phyloP scores from a whole-genome alignment of 2,888 invertebrate genomes.

The Merodon equestris region DNA sequence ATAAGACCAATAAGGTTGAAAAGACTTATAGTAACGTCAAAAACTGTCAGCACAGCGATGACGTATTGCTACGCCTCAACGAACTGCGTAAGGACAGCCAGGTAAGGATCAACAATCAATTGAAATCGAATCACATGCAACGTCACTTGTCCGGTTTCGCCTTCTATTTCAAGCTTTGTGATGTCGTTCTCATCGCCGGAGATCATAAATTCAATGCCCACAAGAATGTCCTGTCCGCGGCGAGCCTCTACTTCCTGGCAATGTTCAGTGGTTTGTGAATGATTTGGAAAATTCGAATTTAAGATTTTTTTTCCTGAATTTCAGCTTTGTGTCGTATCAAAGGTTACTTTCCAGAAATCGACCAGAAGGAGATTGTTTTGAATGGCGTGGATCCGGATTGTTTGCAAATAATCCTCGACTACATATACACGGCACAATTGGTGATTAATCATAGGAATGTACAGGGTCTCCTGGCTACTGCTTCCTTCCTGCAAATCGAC shows the following conservation, averaged over 20 bases:
- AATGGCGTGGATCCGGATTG: constrained; percentile 71
- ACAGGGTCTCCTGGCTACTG: constrained; percentile 70
- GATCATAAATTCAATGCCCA: constrained; percentile 71
- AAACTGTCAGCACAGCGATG: constrained; percentile 61
- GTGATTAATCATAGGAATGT: constrained; percentile 70
- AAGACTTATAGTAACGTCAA: constrained; percentile 39
- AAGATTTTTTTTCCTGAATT: not conserved
- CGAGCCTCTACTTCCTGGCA: constrained; percentile 72
- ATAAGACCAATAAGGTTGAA: constrained; percentile 22
- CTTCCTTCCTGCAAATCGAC: constrained; percentile 71
- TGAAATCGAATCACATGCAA: not conserved
- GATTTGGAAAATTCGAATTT: not conserved
- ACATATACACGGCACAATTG: constrained; percentile 72
- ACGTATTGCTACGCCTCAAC: constrained; percentile 33
- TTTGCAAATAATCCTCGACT: constrained; percentile 70
- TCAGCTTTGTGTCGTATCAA: not conserved
- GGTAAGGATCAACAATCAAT: constrained; percentile 20
- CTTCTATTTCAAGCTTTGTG: constrained; percentile 70
- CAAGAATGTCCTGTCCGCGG: constrained; percentile 72
- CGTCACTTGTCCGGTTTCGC: not conserved
- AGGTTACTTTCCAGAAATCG: constrained; percentile 72
- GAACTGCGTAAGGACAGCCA: constrained; percentile 54
- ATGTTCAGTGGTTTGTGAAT: constrained; percentile 71
- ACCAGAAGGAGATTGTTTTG: constrained; percentile 70
- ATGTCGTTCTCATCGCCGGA: constrained; percentile 69